A percentile compares a stretch with the other conserved stretches of the same genome.
Conservation (phyloP, 2,888 invertebrate genomes). For the Apocheima hispidaria region DNA sequence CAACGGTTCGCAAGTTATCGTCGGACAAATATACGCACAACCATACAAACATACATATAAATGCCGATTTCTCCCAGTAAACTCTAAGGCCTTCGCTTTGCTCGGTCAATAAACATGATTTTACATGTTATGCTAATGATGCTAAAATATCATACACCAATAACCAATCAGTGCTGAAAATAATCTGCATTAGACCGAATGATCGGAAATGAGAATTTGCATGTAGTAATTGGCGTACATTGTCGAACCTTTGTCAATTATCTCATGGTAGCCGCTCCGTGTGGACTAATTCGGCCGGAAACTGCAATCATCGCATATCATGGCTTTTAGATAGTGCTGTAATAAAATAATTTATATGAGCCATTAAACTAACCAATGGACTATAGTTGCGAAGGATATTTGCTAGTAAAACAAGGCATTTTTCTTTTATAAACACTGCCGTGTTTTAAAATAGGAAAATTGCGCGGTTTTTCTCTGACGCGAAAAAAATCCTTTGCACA, state of each 20-base stretch:
- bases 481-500: no score
- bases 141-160: neutral
- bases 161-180: conserved; percentile 15
- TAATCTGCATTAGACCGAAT: neutral
- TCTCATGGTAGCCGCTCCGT: conserved; percentile 19
- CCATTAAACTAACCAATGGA: conserved; percentile 8
- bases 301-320: conserved; percentile 30
- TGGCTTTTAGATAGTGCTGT: conserved; percentile 26
- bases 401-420: neutral
- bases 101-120: no score
- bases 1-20: no score
- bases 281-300: conserved; percentile 27
- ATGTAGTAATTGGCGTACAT: conserved; percentile 24
- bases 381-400: conserved; percentile 7
- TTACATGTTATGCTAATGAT: neutral
- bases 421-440: neutral
- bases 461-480: no score
- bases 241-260: conserved; percentile 30
- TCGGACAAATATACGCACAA: no score
- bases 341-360: conserved; percentile 5
- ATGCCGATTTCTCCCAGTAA: no score
- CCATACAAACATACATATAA: no score
- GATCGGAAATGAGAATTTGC: conserved; percentile 30
- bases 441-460: no score
- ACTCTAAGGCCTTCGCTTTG: no score